These are phyloP conservation scores for Notoglanidium macrostoma DNA, from an alignment of 2,797 vertebrate genomes.

Conservation along the genomic window DNA sequence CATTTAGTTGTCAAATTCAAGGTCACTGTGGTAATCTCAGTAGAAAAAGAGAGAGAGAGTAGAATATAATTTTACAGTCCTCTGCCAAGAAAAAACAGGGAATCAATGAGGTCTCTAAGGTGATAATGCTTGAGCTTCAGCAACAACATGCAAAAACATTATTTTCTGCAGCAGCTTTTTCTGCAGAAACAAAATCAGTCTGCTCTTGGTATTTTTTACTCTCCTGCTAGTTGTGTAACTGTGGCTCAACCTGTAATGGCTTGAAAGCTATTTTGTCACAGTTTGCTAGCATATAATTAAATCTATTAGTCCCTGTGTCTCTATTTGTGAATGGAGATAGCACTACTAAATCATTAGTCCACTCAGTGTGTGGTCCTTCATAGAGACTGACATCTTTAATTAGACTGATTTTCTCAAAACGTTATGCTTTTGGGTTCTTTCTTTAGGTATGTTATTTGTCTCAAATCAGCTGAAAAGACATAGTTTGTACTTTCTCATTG, in stretches of 20 bases:
- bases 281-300: conserved; percentile 6
- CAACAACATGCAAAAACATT: neutral
- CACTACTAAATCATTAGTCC: conserved; percentile 13
- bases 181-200: neutral
- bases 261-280: conserved; percentile 17
- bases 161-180: neutral
- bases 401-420: neutral
- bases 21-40: neutral
- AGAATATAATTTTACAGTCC: neutral
- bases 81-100: neutral
- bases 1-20: neutral
- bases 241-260: neutral
- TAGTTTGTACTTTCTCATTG: neutral
- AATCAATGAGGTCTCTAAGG: neutral
- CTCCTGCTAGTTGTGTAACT: neutral
- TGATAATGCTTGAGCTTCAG: neutral
- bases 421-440: neutral
- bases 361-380: neutral
- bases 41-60: neutral
- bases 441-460: neutral
- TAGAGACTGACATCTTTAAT: conserved; percentile 1
- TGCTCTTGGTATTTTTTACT: neutral
- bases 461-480: neutral
- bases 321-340: neutral
- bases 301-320: neutral